Percentiles rank a stretch among this genome's conserved stretches.
Evolutionary conservation across 1,140 invertebrate genomes (phyloP).

Genomic region (Holotrichia oblita): DNA sequence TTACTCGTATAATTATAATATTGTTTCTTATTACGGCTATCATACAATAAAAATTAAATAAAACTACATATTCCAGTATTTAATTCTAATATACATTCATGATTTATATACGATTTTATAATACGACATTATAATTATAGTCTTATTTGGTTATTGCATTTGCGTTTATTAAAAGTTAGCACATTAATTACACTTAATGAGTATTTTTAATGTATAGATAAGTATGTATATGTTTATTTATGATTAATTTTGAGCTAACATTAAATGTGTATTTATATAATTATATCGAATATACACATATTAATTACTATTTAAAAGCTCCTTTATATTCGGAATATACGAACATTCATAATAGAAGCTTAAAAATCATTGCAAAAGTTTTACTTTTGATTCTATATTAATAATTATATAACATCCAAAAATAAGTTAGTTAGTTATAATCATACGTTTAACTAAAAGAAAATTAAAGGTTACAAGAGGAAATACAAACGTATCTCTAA

Average conservation of each 20-base stretch:
- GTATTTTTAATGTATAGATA: background rate
- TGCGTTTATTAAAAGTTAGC: slow-evolving; percentile 19
- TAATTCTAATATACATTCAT: slow-evolving; percentile 1
- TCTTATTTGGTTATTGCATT: background rate
- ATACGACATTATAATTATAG: background rate
- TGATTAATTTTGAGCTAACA: background rate
- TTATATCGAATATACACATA: background rate
- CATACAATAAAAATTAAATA: background rate
- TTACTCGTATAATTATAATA: background rate
- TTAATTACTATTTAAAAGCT: background rate
- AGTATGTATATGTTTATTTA: background rate
- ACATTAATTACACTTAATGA: slow-evolving; percentile 28
- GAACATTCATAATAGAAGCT: background rate
- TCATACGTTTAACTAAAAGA: slow-evolving; percentile 4
- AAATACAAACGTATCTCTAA: slow-evolving; percentile 15
- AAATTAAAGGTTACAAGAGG: background rate
- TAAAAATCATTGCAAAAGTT: background rate
- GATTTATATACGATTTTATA: slow-evolving; percentile 2
- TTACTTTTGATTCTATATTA: slow-evolving; percentile 20
- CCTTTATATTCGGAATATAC: background rate
- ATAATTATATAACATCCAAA: slow-evolving; percentile 25
- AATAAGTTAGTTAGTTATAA: slow-evolving; percentile 30
- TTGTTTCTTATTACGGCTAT: slow-evolving; percentile 19
- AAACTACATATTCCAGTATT: slow-evolving; percentile 8
- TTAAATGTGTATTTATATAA: background rate